Evolutionary conservation across 2,888 invertebrate species (phyloP).

Genomic region (Escarpia spicata): DNA sequence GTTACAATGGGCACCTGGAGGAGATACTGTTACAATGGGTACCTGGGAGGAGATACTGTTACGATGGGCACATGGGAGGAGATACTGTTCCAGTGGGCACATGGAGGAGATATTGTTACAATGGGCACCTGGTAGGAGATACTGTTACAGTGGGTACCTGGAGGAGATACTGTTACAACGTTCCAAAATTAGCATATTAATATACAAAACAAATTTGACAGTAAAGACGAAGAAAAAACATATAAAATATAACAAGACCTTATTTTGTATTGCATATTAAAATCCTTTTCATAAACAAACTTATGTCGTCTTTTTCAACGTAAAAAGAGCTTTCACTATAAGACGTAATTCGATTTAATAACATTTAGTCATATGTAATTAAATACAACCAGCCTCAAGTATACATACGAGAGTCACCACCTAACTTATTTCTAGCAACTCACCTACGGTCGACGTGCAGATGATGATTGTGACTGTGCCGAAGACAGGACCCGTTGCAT

Average conservation of each 20-base stretch:
- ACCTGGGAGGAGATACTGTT: no score
- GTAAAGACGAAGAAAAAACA: no score
- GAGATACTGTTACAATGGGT: no score
- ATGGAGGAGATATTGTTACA: no score
- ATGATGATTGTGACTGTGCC: conserved; percentile 55
- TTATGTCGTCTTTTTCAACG: neutral
- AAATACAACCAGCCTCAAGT: neutral
- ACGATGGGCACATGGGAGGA: no score
- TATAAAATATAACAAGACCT: no score
- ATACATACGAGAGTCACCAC: neutral
- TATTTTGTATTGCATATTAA: neutral
- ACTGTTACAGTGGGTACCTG: no score
- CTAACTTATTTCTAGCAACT: neutral
- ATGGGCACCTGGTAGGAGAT: no score
- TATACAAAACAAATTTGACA: no score
- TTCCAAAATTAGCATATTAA: neutral
- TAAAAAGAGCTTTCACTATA: neutral
- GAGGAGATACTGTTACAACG: no score
- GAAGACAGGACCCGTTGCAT: conserved; percentile 45
- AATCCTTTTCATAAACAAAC: neutral
- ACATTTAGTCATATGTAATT: neutral
- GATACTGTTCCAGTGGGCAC: no score
- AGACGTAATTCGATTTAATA: neutral
- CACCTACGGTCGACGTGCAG: conserved; percentile 45
- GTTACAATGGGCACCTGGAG: no score